Conservation (phyloP, 1,140 invertebrate species). For the Monochamus saltuarius region DNA sequence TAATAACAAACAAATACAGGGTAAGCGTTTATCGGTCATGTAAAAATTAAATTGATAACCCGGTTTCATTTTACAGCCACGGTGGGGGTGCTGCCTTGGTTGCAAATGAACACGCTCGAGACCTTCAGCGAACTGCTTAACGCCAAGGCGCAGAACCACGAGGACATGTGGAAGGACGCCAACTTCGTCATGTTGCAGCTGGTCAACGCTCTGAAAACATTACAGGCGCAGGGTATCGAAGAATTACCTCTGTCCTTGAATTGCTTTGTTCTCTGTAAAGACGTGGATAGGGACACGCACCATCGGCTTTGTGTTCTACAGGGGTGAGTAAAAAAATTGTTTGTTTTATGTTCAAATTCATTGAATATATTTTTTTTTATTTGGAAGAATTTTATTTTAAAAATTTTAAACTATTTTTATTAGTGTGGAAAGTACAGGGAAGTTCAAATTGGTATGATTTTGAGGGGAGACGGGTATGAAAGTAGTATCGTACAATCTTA, state of each 20-base stretch:
- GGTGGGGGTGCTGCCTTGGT: slow-evolving; percentile 69
- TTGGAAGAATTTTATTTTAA: no score
- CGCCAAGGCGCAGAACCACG: slow-evolving; percentile 51
- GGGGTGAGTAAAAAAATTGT: slow-evolving; percentile 58
- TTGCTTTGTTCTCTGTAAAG: slow-evolving; percentile 62
- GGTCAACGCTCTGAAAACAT: slow-evolving; percentile 75
- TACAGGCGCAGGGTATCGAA: slow-evolving; percentile 82
- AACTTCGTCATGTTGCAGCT: slow-evolving; percentile 77
- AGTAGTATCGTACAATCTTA: no score
- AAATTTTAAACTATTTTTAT: no score
- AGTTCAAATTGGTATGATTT: no score
- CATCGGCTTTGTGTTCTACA: slow-evolving; percentile 70
- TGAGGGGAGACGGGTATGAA: no score
- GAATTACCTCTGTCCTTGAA: slow-evolving; percentile 68
- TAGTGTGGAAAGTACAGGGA: no score
- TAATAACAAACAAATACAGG: slow-evolving; percentile 60
- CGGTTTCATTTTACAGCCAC: slow-evolving; percentile 60
- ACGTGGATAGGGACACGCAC: slow-evolving; percentile 59
- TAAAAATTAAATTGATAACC: background rate
- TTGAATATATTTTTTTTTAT: no score
- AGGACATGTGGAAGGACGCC: slow-evolving; percentile 48
- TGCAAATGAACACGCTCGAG: slow-evolving; percentile 70
- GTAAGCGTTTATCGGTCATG: slow-evolving; percentile 47
- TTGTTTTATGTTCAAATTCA: no score
- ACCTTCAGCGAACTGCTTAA: slow-evolving; percentile 62